phyloP scores from a whole-genome alignment of 2,113 vertebrate species.

The Cervus canadensis region DNA sequence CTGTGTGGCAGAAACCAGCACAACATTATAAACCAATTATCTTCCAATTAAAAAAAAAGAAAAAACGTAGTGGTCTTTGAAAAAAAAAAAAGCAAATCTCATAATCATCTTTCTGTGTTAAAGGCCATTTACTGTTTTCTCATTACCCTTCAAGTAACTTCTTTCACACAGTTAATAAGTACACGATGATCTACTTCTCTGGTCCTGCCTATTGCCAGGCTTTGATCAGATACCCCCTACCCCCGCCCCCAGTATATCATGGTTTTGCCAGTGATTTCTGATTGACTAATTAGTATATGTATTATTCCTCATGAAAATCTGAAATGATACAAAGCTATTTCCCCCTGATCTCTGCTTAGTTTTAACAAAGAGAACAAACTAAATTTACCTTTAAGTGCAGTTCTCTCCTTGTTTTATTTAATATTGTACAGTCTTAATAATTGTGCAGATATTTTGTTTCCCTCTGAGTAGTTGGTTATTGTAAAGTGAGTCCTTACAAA shows the following conservation, averaged over 20 bases:
- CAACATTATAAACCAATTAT: background rate
- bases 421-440: background rate
- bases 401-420: background rate
- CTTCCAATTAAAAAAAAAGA: background rate
- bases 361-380: background rate
- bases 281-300: background rate
- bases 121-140: background rate
- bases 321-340: background rate
- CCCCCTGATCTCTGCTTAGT: background rate
- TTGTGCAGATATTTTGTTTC: background rate
- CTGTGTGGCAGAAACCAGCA: background rate
- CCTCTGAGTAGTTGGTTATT: background rate
- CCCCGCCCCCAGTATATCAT: background rate
- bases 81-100: background rate
- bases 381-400: background rate
- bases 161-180: background rate
- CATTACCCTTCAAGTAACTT: background rate
- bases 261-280: background rate
- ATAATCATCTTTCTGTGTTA: background rate
- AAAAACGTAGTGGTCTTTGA: background rate
- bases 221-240: background rate
- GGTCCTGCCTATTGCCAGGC: background rate
- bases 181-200: background rate
- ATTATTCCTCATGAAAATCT: background rate
- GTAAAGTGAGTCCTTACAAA: constrained; percentile 20